Base-by-base conservation (phyloP, 2,797 vertebrate genomes). In the Lindbergichthys nudifrons region DNA sequence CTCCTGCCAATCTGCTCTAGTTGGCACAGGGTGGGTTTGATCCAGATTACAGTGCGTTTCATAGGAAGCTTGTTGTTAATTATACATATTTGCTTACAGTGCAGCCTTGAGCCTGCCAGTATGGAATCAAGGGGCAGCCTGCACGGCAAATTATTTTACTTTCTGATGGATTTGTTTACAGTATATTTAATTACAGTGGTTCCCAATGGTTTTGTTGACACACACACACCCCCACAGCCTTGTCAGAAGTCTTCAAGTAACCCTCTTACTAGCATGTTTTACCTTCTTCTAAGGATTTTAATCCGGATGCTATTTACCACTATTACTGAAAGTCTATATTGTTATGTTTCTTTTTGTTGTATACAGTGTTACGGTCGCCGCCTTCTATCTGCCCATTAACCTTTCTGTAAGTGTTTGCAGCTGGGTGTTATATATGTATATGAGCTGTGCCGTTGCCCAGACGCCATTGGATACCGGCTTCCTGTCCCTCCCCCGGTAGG, bases 1-100 rank as follows among this genome's bases (percentile, higher is more conserved):
- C 75, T 80, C 81, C 68, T 89, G 82, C 87, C 91, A 92, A 90
- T 92, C 90, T 90, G 92, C 83, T 90, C 75, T 56, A 75, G 74
- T 90, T 93, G 90, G 92, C 89, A 88, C 67, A 8, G 68, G 43
- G 64, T 58, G 19, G 54, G 79, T 80, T 88, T 91, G 88, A 90
- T 89, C 88, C 78, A 86, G 86, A 92, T 92, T 89, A 88, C 80
- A 79, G 74, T 65, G 75, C 54, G 60, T 82, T 89, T 88, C 79
- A 84, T 87, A 87, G 69, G 76, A 80, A 72, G 77, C 87, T 66
- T 82, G 84, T 75, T 81, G 88, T 91, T 88, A 92, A 94, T 93
- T 90, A 93, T 88, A 72, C 81, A 93, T 88, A 68, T 89, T 73
- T 75, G 85, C 88, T 83, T 77, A 75, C 74, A 85, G 86, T 52